Evolutionary conservation across 2,888 invertebrate species (phyloP), one percentile per base, ranked within the genome.

Genomic region (Tribolium freemani): DNA sequence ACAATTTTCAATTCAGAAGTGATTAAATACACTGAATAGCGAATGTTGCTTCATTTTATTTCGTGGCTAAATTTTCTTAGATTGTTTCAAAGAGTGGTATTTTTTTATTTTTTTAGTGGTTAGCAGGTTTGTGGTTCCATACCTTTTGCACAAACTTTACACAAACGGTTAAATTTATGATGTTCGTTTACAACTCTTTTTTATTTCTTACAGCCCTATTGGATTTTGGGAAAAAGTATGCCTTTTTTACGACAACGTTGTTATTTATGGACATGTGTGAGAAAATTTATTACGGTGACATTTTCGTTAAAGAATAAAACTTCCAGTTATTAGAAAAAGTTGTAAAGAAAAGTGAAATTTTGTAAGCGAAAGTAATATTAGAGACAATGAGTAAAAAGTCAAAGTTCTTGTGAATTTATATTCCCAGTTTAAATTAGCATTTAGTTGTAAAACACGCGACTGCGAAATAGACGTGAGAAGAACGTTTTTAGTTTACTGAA

Each of bases 181-280:
- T 9, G 31, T 50, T 38, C 51, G 50, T 63, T 63, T 63, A 63
- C 63, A 63, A 63, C 63, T 51, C 16, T 51, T 60, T 48, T 63
- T 51, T 63, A 63, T 63, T 63, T 51, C 51, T 51, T 60, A 60
- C 48, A 60, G 30, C 60, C 60, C 60, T 60, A 48, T 60, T 30
- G 60, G 58, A 56, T 61, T 61, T 61, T 56, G 9, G 50, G 13
- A 46, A n/a, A 51, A 63, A 63, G 51, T 61, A 51, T 63, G 60
- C 21, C 50, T 50, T 30, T 45, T 63, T 63, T 63, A 63, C 51
- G 63, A 51, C 38, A 30, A 11, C 50, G 16, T 30, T 53, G 38
- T 31, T 63, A 63, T 63, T 63, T 63, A 63, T 50, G 38, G 20
- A 31, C 63, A 48, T 44, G 44, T 57, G 57, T 26, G 21, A 11